Base-by-base conservation (phyloP, 2,888 invertebrate genomes). In the Pogonocherus hispidulus region DNA sequence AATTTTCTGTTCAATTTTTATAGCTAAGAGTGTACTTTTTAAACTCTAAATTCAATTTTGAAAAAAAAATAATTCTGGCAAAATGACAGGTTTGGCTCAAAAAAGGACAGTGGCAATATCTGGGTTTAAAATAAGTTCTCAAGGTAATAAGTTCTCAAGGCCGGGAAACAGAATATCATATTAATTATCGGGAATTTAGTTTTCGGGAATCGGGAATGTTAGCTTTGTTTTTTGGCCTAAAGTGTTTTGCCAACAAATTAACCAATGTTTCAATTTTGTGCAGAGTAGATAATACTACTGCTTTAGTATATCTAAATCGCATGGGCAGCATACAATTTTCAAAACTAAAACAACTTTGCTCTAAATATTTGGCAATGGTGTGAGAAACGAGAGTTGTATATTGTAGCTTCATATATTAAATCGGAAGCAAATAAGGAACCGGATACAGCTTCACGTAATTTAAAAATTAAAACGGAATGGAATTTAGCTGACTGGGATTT, bases 321-420 rank as follows among this genome's bases (percentile, higher is more conserved):
- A 44, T 44, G 44, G 44, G 44, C 5, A 44, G 44, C 4, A n/a
- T 44, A n/a, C 44, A 44, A 14, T 14, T 44, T 14, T n/a, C 44
- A 11, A 44, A 16, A n/a, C 16, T 44, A 3, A n/a, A 44, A 9
- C 16, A 44, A 44, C n/a, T 3, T 44, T 2, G 44, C 44, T n/a
- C 44, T 8, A 44, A 16, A 3, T 1, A 44, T 44, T 44, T 44
- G 44, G 44, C 9, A 44, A 16, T 44, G 44, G 44, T 44, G 44
- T 14, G 14, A 44, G 14, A n/a, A 44, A 14, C 1, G 44, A 44
- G n/a, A 3, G 1, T 44, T 44, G 4, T 14, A 44, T 44, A 44
- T 44, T 44, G 44, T 44, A 44, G 44, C 44, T 44, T 44, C 44
- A 44, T 44, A 44, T 44, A 9, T 44, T 44, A 44, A 16, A 44